phyloP scores from a whole-genome alignment of 2,797 vertebrate genomes.

The Kryptolebias ocellatus region DNA sequence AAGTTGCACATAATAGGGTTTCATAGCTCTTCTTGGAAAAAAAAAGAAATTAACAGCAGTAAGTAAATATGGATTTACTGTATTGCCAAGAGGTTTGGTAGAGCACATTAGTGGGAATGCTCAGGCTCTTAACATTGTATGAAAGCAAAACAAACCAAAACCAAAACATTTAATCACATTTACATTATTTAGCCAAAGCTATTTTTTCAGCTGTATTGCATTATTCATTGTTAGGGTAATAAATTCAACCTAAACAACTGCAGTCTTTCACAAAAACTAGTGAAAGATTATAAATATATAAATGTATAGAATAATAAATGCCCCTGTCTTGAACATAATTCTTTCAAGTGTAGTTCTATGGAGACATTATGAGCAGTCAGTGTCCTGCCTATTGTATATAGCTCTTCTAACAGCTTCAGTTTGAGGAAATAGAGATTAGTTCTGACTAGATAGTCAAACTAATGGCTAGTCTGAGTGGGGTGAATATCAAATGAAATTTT shows the following conservation, averaged over 20 bases:
- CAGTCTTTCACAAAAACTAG: constrained; percentile 26
- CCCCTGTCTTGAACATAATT: background rate
- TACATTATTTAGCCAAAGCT: constrained; percentile 67
- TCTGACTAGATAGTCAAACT: too few species aligned
- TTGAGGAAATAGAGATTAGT: too few species aligned
- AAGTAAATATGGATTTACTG: background rate
- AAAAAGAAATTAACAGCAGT: constrained; percentile 9
- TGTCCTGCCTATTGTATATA: too few species aligned
- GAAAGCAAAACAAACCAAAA: constrained; percentile 25
- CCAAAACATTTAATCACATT: constrained; percentile 38
- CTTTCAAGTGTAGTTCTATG: too few species aligned
- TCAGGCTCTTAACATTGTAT: constrained; percentile 30
- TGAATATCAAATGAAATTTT: too few species aligned
- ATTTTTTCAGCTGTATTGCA: constrained; percentile 38
- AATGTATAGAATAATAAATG: background rate
- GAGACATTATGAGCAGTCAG: too few species aligned
- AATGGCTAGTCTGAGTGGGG: too few species aligned
- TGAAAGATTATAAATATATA: background rate
- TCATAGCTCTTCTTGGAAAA: constrained; percentile 7
- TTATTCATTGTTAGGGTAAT: constrained; percentile 64
- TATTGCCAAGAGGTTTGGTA: constrained; percentile 15
- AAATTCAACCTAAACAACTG: constrained; percentile 44
- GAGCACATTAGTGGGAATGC: constrained; percentile 26
- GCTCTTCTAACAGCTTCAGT: too few species aligned
- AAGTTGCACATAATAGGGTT: constrained; percentile 12